Base-by-base conservation (phyloP, 2,797 vertebrate species). In the Enteromius radiatus region DNA sequence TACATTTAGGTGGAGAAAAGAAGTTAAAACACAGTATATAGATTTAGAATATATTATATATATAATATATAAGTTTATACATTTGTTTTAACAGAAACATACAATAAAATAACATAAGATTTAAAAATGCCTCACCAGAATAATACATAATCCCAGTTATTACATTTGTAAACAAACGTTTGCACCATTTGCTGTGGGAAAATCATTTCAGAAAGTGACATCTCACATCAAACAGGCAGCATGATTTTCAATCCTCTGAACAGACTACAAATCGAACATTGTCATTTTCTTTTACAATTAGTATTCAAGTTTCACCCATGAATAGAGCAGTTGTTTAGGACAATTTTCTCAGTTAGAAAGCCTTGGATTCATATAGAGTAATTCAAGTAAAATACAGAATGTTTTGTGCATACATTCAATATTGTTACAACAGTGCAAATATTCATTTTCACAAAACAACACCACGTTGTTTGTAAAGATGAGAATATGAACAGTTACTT, bases 351-450 rank as follows among this genome's bases (percentile, higher is more conserved):
- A 11, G 7, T 12, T 78, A 14, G 56, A 76, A 74, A 56, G 26
- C 31, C 21, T 23, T n/a, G 8, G 52, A 79, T 82, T 47, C 31
- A 33, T 38, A n/a, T 61, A 1, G 7, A 74, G 47, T 10, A 74
- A 26, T 76, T 75, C 31, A 28, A 38, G 31, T 81, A 71, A 73
- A 71, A 71, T 70, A 56, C 64, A 78, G 54, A 63, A n/a, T 43
- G 47, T 52, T 36, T 82, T 41, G 11, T 14, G 47, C 3, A 26
- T 19, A 61, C 47, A 82, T 82, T 75, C 19, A 59, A 52, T 61
- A 38, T 28, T 23, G n/a, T 67, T n/a, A 84, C 56, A 70, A 47
- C 12, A 26, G 26, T 71, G 64, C 26, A 86, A 77, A 83, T 79
- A 75, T 6, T n/a, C 2, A 67, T 74, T 28, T 49, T 67, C 31